Conservation (phyloP, 2,113 vertebrate genomes). For the Meles meles region DNA sequence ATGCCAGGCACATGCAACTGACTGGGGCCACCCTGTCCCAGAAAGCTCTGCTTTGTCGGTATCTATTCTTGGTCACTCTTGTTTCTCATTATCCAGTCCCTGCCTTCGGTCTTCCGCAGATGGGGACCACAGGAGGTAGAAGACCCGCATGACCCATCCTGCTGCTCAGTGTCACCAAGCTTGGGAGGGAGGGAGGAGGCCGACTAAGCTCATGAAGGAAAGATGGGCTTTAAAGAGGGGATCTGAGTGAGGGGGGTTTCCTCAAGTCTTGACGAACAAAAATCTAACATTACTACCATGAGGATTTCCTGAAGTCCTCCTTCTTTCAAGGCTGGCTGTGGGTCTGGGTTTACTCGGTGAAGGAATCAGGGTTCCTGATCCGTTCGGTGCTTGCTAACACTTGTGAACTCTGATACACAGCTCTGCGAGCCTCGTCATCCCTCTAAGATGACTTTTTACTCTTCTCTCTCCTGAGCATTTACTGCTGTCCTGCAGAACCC, state of each 20-base stretch:
- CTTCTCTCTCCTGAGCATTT: background rate
- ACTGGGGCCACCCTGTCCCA: background rate
- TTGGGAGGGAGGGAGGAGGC: background rate
- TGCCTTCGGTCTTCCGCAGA: background rate
- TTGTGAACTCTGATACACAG: too few species aligned
- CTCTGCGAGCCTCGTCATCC: background rate
- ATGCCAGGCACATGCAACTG: background rate
- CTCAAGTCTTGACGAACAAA: background rate
- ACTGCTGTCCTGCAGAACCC: too few species aligned
- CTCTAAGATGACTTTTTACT: background rate
- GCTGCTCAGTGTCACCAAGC: background rate
- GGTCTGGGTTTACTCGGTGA: background rate
- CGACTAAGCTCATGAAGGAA: background rate
- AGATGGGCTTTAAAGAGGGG: background rate
- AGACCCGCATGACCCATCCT: background rate
- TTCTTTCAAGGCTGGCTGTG: background rate
- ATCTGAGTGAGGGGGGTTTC: background rate
- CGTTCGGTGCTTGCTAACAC: background rate
- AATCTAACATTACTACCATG: background rate
- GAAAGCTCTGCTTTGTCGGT: background rate
- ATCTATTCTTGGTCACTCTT: background rate
- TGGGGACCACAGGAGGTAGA: background rate
- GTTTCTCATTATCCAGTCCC: background rate
- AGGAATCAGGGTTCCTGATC: rapidly evolving
- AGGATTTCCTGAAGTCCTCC: background rate